Evolutionary conservation across 2,888 invertebrate species (phyloP).

Genomic region (Chrysolina americana): DNA sequence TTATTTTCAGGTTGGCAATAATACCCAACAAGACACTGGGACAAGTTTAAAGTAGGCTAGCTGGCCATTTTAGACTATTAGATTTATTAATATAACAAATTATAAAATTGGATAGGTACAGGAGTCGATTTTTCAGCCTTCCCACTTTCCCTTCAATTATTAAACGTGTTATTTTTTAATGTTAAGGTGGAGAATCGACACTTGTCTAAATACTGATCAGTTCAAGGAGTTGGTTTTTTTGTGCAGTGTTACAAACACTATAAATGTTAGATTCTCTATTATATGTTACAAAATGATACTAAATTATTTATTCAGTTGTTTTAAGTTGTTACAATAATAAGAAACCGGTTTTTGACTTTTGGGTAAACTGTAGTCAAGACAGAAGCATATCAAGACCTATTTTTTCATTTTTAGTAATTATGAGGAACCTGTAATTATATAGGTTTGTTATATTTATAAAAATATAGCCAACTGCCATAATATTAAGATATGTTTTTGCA

Average conservation of each 20-base stretch:
- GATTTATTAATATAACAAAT: constrained; percentile 68
- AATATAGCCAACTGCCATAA: constrained; percentile 48
- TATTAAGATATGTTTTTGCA: constrained; percentile 41
- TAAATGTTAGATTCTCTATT: constrained; percentile 69
- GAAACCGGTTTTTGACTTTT: constrained; percentile 48
- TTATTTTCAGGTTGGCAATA: constrained; percentile 65
- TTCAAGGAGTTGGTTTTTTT: constrained; percentile 65
- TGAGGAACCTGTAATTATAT: constrained; percentile 24
- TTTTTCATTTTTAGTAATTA: constrained; percentile 34
- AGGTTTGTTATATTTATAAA: constrained; percentile 35
- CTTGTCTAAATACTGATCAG: constrained; percentile 58
- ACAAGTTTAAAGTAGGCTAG: constrained; percentile 67
- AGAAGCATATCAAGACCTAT: constrained; percentile 43
- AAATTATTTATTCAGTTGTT: constrained; percentile 64
- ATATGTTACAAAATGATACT: constrained; percentile 64
- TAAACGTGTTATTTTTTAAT: constrained; percentile 49
- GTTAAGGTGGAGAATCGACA: constrained; percentile 49
- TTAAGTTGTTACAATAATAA: constrained; percentile 60
- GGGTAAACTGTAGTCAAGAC: constrained; percentile 51
- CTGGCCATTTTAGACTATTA: constrained; percentile 65
- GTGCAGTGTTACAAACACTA: constrained; percentile 66
- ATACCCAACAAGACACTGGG: constrained; percentile 66
- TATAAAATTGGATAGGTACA: constrained; percentile 65
- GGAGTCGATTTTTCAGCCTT: constrained; percentile 51
- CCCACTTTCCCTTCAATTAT: constrained; percentile 44